These are phyloP conservation scores for Caenorhabditis plicata DNA, from an alignment of 2,888 invertebrate genomes.

Conservation along the genomic window DNA sequence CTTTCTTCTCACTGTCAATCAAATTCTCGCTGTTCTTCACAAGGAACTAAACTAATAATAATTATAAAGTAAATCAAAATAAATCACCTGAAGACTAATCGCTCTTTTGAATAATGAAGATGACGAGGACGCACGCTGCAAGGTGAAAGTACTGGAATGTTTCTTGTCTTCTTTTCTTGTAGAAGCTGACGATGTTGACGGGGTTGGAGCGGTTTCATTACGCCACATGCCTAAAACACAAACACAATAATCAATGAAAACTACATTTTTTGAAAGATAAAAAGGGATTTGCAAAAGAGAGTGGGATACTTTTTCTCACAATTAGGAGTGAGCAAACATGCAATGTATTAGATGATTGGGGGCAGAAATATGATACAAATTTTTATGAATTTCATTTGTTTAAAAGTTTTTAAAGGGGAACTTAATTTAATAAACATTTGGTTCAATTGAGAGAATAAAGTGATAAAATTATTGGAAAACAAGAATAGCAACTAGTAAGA, in stretches of 20 bases:
- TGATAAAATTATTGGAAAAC: constrained; percentile 4
- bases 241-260: too few relatives aligned
- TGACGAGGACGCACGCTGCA: constrained; percentile 18
- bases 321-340: too few relatives aligned
- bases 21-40: constrained; percentile 23
- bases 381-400: background rate
- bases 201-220: constrained; percentile 13
- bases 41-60: constrained; percentile 34
- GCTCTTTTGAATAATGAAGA: constrained; percentile 31
- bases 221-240: constrained; percentile 28
- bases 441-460: too few relatives aligned
- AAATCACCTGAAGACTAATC: constrained; percentile 31
- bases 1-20: constrained; percentile 30
- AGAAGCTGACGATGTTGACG: constrained; percentile 18
- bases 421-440: background rate
- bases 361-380: background rate
- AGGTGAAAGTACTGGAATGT: constrained; percentile 17
- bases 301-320: too few relatives aligned
- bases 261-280: background rate
- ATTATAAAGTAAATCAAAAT: background rate
- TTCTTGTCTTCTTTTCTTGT: constrained; percentile 7
- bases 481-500: background rate
- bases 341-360: background rate
- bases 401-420: background rate
- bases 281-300: background rate